Conservation (phyloP, 1,140 invertebrate species). For the Drosophila subpulchrella region DNA sequence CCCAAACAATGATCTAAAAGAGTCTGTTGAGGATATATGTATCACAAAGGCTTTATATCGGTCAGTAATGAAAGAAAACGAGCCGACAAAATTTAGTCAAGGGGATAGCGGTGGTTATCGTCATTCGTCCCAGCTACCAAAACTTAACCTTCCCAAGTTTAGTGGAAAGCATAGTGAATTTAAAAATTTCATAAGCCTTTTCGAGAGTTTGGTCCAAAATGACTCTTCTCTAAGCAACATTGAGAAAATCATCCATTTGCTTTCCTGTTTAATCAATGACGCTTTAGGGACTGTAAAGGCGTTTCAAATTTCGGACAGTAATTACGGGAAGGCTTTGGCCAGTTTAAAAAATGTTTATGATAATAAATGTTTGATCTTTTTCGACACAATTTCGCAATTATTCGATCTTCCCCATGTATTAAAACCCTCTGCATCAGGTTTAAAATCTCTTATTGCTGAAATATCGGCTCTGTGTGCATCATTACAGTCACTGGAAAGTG, state of each 20-base stretch:
- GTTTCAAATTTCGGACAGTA: not conserved
- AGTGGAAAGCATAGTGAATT: not conserved
- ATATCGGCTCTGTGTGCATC: not conserved
- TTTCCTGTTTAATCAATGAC: not conserved
- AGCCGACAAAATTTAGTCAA: not conserved
- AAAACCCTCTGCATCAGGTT: not conserved
- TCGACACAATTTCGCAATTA: not conserved
- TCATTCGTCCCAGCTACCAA: not conserved
- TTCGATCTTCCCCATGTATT: not conserved
- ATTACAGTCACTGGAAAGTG: not conserved
- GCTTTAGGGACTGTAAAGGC: conserved; percentile 3
- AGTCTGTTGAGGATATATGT: not conserved
- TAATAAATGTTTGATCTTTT: conserved; percentile 1
- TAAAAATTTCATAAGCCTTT: not conserved
- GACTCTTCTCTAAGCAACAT: not conserved
- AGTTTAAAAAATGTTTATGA: conserved; percentile 1
- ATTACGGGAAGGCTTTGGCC: conserved; percentile 1
- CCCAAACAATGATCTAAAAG: too few relatives aligned
- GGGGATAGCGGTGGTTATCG: not conserved
- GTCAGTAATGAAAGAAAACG: not conserved
- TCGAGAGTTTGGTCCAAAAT: not conserved
- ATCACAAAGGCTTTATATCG: not conserved
- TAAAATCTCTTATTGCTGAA: not conserved
- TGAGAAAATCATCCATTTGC: conserved; percentile 1
- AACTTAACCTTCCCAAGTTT: too few relatives aligned